Evolutionary conservation across 2,888 invertebrate genomes (phyloP).

Genomic region (Nomada fucata): DNA sequence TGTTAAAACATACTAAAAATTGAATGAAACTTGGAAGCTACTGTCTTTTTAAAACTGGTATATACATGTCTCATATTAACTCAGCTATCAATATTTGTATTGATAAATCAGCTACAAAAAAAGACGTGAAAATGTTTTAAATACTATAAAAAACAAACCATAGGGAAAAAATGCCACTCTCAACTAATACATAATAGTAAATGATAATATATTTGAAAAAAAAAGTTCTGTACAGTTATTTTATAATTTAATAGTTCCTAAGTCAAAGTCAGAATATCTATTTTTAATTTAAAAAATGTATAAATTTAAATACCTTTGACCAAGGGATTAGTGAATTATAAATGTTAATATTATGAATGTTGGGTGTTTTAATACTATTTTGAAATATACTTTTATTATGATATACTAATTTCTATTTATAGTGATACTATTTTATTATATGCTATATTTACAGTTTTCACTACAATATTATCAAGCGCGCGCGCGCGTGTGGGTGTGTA

Average conservation of each 20-base stretch:
- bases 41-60: constrained; percentile 2
- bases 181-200: constrained; percentile 36
- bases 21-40: background rate
- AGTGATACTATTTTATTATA: constrained; percentile 20
- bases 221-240: constrained; percentile 4
- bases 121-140: constrained; percentile 40
- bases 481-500: no score
- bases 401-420: constrained; percentile 15
- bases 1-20: constrained; percentile 51
- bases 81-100: constrained; percentile 63
- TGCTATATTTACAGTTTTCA: constrained; percentile 44
- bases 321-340: background rate
- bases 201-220: constrained; percentile 20
- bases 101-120: constrained; percentile 38
- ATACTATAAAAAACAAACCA: constrained; percentile 36
- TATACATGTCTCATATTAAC: constrained; percentile 32
- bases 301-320: background rate
- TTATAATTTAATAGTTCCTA: background rate
- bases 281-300: background rate
- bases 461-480: constrained; percentile 31
- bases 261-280: background rate
- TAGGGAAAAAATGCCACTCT: constrained; percentile 50
- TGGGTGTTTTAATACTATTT: background rate
- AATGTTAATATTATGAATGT: background rate
- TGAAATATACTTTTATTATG: background rate